phyloP scores from a whole-genome alignment of 1,140 invertebrate species.

The Drosophila teissieri region DNA sequence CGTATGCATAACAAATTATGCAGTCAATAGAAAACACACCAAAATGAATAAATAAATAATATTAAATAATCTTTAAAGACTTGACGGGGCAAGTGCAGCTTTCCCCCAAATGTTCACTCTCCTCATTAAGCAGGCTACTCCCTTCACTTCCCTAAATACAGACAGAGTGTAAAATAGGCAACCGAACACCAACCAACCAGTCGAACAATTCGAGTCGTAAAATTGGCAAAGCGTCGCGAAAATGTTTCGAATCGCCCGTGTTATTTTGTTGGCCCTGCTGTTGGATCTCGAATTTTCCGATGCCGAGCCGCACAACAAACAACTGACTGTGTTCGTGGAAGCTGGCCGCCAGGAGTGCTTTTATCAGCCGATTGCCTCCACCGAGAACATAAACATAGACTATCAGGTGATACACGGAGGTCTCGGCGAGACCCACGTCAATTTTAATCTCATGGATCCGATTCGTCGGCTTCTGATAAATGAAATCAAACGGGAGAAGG shows the following conservation, averaged over 20 bases:
- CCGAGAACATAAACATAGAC: constrained; percentile 88
- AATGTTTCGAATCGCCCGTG: constrained; percentile 54
- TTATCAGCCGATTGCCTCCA: constrained; percentile 86
- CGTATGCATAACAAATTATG: no score
- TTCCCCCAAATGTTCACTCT: background rate
- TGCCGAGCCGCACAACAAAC: constrained; percentile 84
- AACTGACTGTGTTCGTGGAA: constrained; percentile 89
- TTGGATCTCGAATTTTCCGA: background rate
- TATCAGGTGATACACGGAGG: constrained; percentile 91
- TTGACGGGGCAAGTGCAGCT: constrained; percentile 1
- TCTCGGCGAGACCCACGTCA: constrained; percentile 90
- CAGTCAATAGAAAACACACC: no score
- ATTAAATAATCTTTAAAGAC: background rate
- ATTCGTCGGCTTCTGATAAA: constrained; percentile 86
- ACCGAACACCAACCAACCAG: constrained; percentile 9
- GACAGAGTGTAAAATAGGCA: background rate
- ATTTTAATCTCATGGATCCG: constrained; percentile 88
- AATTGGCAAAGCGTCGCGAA: constrained; percentile 3
- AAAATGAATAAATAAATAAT: no score
- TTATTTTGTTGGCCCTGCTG: constrained; percentile 4
- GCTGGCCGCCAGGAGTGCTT: constrained; percentile 89
- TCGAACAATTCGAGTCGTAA: constrained; percentile 17
- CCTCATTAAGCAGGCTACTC: constrained; percentile 1
- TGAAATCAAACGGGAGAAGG: constrained; percentile 87
- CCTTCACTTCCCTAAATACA: background rate